These are phyloP conservation scores for Timema podura DNA, from an alignment of 2,888 invertebrate genomes.

Conservation along the genomic window DNA sequence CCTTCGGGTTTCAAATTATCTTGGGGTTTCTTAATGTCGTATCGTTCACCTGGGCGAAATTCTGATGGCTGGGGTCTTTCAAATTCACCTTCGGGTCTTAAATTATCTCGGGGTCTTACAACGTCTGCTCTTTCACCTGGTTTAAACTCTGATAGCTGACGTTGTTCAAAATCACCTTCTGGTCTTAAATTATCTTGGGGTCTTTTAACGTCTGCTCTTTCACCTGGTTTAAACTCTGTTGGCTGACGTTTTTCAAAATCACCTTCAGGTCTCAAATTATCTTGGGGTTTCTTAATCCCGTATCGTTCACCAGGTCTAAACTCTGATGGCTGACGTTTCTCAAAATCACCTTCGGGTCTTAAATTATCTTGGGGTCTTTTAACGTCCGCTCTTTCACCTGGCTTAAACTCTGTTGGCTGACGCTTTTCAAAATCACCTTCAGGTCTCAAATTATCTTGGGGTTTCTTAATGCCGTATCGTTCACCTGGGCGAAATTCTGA, in stretches of 20 bases:
- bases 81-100: constrained; percentile 55
- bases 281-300: constrained; percentile 31
- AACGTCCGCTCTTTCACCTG: constrained; percentile 37
- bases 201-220: constrained; percentile 38
- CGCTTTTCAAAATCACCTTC: constrained; percentile 53
- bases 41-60: constrained; percentile 37
- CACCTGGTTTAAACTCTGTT: constrained; percentile 24
- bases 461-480: constrained; percentile 38
- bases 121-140: constrained; percentile 41
- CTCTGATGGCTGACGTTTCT: constrained; percentile 19
- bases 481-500: constrained; percentile 39
- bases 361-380: constrained; percentile 23
- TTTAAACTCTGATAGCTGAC: constrained; percentile 31
- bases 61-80: constrained; percentile 45
- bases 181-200: constrained; percentile 41
- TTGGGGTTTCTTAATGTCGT: constrained; percentile 51
- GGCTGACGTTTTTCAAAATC: constrained; percentile 39
- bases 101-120: constrained; percentile 34
- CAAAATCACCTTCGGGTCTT: constrained; percentile 42
- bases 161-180: constrained; percentile 42
- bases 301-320: constrained; percentile 28
- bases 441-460: constrained; percentile 43
- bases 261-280: constrained; percentile 59
- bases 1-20: constrained; percentile 62
- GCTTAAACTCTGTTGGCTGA: constrained; percentile 34